Conservation (phyloP, 2,797 vertebrate species). For the Carapus acus region DNA sequence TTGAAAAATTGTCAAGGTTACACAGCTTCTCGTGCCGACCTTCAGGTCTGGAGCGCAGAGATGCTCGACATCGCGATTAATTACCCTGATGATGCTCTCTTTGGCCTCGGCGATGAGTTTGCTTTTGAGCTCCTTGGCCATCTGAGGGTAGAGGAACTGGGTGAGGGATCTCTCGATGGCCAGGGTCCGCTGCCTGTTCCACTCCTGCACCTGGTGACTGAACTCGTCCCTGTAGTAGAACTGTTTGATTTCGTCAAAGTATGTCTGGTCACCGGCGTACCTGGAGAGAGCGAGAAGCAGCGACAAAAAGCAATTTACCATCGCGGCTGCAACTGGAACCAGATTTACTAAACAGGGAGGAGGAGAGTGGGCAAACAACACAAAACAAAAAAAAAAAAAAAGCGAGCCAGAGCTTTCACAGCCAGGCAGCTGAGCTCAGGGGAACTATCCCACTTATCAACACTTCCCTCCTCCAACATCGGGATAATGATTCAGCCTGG, state of each 20-base stretch:
- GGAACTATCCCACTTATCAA: conserved; percentile 35
- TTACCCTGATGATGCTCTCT: conserved; percentile 92
- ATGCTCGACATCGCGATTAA: not conserved
- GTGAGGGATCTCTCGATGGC: conserved; percentile 90
- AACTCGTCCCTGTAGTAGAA: conserved; percentile 99
- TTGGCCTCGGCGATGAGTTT: conserved; percentile 91
- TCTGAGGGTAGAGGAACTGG: conserved; percentile 97
- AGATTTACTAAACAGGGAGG: conserved; percentile 4
- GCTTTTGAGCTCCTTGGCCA: conserved; percentile 96
- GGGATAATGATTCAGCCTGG: not conserved
- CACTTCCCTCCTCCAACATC: conserved; percentile 6
- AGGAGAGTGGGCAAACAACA: too few relatives aligned
- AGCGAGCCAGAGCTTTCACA: conserved; percentile 8
- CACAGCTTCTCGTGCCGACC: too few relatives aligned
- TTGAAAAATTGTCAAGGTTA: conserved; percentile 5
- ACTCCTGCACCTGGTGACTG: conserved; percentile 99
- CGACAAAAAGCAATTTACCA: not conserved
- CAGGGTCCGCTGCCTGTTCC: conserved; percentile 94
- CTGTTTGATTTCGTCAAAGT: conserved; percentile 99
- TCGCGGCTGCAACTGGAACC: conserved; percentile 8
- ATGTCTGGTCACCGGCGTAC: conserved; percentile 90
- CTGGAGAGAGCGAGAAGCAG: conserved; percentile 49
- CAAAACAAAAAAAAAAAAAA: too few relatives aligned
- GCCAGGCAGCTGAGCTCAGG: conserved; percentile 15
- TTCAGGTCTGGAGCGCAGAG: too few relatives aligned